These are phyloP conservation scores for Apteryx mantelli DNA, from an alignment of 2,113 vertebrate genomes.

Conservation along the genomic window DNA sequence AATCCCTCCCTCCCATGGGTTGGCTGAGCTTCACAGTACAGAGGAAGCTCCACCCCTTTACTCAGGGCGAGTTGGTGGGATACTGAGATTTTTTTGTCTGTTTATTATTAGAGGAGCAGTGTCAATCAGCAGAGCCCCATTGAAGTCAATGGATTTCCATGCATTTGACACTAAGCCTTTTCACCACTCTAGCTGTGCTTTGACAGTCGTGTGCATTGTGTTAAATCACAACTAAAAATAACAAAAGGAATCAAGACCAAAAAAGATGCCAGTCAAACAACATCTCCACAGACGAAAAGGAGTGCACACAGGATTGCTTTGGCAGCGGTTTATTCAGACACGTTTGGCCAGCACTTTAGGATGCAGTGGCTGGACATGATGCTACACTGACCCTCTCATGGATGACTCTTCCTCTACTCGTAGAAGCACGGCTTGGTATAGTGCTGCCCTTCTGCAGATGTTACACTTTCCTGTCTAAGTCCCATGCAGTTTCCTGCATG, in stretches of 20 bases:
- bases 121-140: background rate
- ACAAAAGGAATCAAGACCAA: background rate
- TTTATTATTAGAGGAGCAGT: background rate
- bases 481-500: background rate
- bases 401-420: background rate
- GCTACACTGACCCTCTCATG: background rate
- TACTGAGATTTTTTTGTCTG: background rate
- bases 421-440: background rate
- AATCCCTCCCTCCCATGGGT: background rate
- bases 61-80: background rate
- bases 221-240: background rate
- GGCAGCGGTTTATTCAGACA: too few species aligned
- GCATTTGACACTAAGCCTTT: background rate
- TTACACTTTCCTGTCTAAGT: background rate
- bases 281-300: background rate
- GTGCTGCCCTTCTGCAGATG: background rate
- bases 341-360: background rate
- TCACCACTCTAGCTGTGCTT: background rate
- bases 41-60: background rate
- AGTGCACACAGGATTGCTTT: background rate
- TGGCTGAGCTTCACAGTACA: background rate
- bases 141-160: background rate
- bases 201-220: background rate
- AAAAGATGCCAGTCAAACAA: background rate
- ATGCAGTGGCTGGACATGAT: background rate